phyloP scores from a whole-genome alignment of 2,113 vertebrate genomes.

The Cyprinodon brontotheroides region DNA sequence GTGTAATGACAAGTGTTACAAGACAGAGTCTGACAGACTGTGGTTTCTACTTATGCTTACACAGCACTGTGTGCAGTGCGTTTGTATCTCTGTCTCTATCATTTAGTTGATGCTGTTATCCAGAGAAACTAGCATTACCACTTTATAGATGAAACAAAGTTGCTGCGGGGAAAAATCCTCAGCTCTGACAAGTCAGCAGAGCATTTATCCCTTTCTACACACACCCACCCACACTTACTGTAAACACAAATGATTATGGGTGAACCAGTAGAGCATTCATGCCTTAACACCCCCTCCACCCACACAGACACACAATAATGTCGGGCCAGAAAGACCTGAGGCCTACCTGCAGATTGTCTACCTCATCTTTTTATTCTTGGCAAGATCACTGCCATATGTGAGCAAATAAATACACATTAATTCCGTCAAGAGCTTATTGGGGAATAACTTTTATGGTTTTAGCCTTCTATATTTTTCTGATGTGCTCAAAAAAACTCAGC shows the following conservation, averaged over 20 bases:
- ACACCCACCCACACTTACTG: slow-evolving; percentile 11
- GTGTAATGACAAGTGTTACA: not conserved
- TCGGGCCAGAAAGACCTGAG: slow-evolving; percentile 36
- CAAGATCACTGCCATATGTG: not conserved
- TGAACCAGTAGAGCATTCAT: slow-evolving; percentile 39
- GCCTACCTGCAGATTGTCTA: slow-evolving; percentile 39
- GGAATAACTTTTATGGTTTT: slow-evolving; percentile 2
- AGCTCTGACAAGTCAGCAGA: slow-evolving; percentile 66
- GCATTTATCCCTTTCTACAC: slow-evolving; percentile 48
- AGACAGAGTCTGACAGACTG: slow-evolving; percentile 3
- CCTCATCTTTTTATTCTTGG: slow-evolving; percentile 45
- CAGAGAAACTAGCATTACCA: slow-evolving; percentile 34
- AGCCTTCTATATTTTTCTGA: slow-evolving; percentile 14
- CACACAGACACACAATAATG: not conserved
- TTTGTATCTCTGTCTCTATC: slow-evolving; percentile 32
- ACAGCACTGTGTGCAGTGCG: slow-evolving; percentile 22
- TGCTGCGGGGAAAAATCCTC: slow-evolving; percentile 50
- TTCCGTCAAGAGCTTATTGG: slow-evolving; percentile 3
- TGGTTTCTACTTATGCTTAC: slow-evolving; percentile 34
- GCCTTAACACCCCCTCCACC: slow-evolving; percentile 19
- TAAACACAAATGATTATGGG: slow-evolving; percentile 26
- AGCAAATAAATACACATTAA: not conserved
- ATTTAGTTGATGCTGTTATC: slow-evolving; percentile 54
- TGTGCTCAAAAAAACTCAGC: not conserved
- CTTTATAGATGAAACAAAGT: slow-evolving; percentile 62